Conservation (phyloP, 2,797 vertebrate genomes). For the Menidia menidia region DNA sequence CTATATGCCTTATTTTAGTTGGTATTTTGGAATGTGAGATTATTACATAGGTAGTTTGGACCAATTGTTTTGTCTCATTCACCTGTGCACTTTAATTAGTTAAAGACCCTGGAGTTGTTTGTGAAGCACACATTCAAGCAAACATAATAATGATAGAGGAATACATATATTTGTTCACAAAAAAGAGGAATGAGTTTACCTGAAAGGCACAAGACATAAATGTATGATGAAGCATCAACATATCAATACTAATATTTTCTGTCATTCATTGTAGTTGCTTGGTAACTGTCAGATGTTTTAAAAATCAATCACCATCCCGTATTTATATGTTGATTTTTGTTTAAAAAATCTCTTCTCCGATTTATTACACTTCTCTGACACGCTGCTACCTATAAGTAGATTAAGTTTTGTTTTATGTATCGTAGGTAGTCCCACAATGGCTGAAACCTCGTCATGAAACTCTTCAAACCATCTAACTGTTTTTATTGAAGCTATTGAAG, state of each 20-base stretch:
- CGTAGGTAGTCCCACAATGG: neutral
- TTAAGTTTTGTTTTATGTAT: too few species aligned
- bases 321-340: neutral
- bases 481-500: neutral
- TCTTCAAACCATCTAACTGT: neutral
- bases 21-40: constrained; percentile 23
- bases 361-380: too few species aligned
- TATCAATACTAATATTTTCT: neutral
- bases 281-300: neutral
- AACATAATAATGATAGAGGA: neutral
- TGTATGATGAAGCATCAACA: constrained; percentile 4
- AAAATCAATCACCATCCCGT: neutral
- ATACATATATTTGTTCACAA: constrained; percentile 12
- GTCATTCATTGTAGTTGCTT: too few species aligned
- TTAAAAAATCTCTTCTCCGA: neutral
- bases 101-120: constrained; percentile 75
- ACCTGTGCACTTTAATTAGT: constrained; percentile 76
- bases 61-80: constrained; percentile 53
- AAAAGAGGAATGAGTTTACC: neutral
- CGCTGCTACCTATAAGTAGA: neutral
- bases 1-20: constrained; percentile 58
- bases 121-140: constrained; percentile 37
- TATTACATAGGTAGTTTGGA: constrained; percentile 37
- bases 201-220: constrained; percentile 35
- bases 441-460: neutral